These are phyloP conservation scores for Crocodylus rhombifer DNA, from an alignment of 2,797 vertebrate species.

Conservation along the genomic window DNA sequence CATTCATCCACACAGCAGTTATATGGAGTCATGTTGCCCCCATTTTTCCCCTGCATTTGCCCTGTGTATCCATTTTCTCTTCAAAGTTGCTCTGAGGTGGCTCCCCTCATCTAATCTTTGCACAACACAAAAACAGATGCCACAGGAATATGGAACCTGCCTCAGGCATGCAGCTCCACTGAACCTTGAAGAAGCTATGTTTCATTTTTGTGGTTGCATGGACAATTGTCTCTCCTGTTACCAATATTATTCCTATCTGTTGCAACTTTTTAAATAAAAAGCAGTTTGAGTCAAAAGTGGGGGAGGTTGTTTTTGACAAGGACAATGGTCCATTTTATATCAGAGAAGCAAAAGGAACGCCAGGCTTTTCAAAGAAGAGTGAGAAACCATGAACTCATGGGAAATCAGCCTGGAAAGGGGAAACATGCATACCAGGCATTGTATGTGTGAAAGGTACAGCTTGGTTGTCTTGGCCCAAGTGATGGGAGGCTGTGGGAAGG, in stretches of 20 bases:
- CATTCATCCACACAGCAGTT: not conserved
- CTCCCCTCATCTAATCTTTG: not conserved
- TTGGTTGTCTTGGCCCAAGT: not conserved
- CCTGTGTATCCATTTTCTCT: not conserved
- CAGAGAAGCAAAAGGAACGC: fast-evolving
- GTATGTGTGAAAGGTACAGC: not conserved
- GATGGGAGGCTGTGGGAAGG: not conserved
- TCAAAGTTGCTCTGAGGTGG: not conserved
- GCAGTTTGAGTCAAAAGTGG: not conserved
- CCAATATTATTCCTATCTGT: not conserved
- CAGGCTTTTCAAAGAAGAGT: not conserved
- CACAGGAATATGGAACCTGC: not conserved
- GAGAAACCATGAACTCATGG: not conserved
- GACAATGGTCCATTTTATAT: not conserved
- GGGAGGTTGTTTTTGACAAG: not conserved
- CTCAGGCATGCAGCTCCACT: not conserved
- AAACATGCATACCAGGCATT: not conserved
- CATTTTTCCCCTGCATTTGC: not conserved
- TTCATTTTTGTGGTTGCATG: not conserved
- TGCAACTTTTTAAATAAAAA: not conserved
- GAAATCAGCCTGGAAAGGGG: not conserved
- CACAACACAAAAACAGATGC: fast-evolving
- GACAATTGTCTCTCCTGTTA: not conserved
- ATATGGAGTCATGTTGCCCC: not conserved
- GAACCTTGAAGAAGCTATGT: not conserved